These are phyloP conservation scores for Sisor rabdophorus DNA, from an alignment of 2,113 vertebrate genomes.

Conservation along the genomic window DNA sequence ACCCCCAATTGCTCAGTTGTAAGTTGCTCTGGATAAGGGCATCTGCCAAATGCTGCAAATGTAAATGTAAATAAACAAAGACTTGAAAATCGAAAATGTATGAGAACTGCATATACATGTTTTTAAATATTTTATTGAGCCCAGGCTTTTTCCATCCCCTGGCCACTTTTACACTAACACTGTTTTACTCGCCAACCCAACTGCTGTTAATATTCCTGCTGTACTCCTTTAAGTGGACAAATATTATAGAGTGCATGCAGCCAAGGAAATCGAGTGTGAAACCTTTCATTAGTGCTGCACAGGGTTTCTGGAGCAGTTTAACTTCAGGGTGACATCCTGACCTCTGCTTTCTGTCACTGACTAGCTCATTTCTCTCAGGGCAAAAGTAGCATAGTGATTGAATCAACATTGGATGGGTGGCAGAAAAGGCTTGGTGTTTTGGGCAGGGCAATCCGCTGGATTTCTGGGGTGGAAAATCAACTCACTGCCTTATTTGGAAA, in stretches of 20 bases:
- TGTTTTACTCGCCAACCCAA: conserved; percentile 51
- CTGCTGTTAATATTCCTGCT: conserved; percentile 41
- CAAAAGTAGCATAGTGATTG: conserved; percentile 15
- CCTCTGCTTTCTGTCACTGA: conserved; percentile 42
- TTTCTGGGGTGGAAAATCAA: conserved; percentile 27
- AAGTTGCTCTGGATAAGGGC: no score
- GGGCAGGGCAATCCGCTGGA: conserved; percentile 12
- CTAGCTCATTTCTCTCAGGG: conserved; percentile 38
- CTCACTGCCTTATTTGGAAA: neutral
- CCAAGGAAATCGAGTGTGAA: conserved; percentile 36
- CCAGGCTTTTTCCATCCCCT: neutral
- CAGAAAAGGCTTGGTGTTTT: conserved; percentile 6
- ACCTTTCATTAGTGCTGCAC: conserved; percentile 45
- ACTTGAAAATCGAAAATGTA: neutral
- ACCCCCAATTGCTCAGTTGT: no score
- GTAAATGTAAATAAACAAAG: no score
- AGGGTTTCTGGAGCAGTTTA: conserved; percentile 38
- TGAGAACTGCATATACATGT: neutral
- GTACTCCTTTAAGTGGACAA: conserved; percentile 33
- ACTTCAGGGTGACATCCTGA: conserved; percentile 39
- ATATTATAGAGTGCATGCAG: conserved; percentile 30
- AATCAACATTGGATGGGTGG: conserved; percentile 34
- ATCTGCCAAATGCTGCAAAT: no score
- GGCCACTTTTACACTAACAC: conserved; percentile 17
- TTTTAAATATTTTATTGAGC: neutral